A percentile compares a stretch with the other conserved stretches of the same genome.
Evolutionary conservation across 1,140 invertebrate species (phyloP).

Genomic region (Procambarus virginalis): DNA sequence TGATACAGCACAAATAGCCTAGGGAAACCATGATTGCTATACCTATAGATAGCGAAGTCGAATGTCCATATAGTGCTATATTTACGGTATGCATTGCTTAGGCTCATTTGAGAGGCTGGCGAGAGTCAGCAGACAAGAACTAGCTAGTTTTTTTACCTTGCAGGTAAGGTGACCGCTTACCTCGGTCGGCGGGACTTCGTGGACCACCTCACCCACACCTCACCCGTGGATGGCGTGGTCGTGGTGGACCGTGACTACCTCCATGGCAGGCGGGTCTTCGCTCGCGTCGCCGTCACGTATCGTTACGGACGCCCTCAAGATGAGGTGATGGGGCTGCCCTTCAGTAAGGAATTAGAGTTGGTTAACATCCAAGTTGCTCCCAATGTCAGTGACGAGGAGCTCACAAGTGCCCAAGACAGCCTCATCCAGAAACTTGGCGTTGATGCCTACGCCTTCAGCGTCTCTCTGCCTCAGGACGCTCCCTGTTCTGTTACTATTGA

Average conservation of each 20-base stretch:
- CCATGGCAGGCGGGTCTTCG: conserved; percentile 87
- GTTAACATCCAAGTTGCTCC: conserved; percentile 85
- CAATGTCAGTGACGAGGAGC: conserved; percentile 77
- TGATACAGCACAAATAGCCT: too few relatives aligned
- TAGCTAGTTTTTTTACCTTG: too few relatives aligned
- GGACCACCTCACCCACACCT: conserved; percentile 88
- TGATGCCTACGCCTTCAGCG: conserved; percentile 70
- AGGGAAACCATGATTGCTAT: too few relatives aligned
- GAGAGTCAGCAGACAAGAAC: too few relatives aligned
- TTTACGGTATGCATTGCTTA: too few relatives aligned
- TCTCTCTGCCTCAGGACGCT: conserved; percentile 73
- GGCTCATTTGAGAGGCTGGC: too few relatives aligned
- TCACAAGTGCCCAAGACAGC: conserved; percentile 78
- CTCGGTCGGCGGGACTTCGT: conserved; percentile 93
- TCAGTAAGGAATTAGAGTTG: conserved; percentile 90
- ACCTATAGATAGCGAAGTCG: too few relatives aligned
- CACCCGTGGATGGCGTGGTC: conserved; percentile 91
- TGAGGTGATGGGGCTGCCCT: conserved; percentile 95
- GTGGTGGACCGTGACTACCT: conserved; percentile 91
- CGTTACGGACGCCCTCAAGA: conserved; percentile 93
- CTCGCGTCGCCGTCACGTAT: conserved; percentile 83
- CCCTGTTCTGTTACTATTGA: conserved; percentile 91
- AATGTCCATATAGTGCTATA: too few relatives aligned
- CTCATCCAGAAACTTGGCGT: conserved; percentile 72
- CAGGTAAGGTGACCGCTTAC: conserved; percentile 84